Conservation (phyloP, 2,888 invertebrate species). For the Magallana nippona region DNA sequence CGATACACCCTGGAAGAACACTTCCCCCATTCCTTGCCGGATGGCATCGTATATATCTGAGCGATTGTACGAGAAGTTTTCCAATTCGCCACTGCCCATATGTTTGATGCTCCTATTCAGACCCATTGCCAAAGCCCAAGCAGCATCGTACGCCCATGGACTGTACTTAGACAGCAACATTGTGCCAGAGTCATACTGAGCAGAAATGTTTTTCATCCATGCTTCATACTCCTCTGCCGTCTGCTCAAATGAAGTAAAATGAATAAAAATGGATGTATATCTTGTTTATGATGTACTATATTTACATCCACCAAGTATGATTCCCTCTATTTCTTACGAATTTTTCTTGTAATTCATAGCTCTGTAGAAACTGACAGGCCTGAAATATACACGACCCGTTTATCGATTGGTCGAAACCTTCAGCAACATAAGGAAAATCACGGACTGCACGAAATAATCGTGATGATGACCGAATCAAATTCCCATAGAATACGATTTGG, state of each 20-base stretch:
- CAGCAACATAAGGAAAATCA: too few species aligned
- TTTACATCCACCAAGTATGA: too few species aligned
- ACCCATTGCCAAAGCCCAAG: slow-evolving; percentile 58
- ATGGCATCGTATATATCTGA: slow-evolving; percentile 49
- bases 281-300: too few species aligned
- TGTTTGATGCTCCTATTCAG: slow-evolving; percentile 54
- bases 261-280: too few species aligned
- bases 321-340: too few species aligned
- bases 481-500: too few species aligned
- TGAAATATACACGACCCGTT: too few species aligned
- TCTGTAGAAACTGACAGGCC: too few species aligned
- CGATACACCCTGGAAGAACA: slow-evolving; percentile 58
- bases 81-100: slow-evolving; percentile 39
- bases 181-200: background rate
- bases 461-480: too few species aligned
- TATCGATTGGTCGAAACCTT: too few species aligned
- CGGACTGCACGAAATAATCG: too few species aligned
- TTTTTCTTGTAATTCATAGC: too few species aligned
- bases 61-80: slow-evolving; percentile 51
- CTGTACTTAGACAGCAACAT: slow-evolving; percentile 38
- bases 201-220: slow-evolving; percentile 35
- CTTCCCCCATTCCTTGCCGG: slow-evolving; percentile 50
- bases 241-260: slow-evolving; percentile 40
- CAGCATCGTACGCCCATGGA: slow-evolving; percentile 57
- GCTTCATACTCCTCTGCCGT: slow-evolving; percentile 48